Percentiles rank a stretch among this genome's conserved stretches.
These are phyloP conservation scores for Mongoloraphidia duomilia DNA, from an alignment of 2,888 invertebrate species.

Conservation along the genomic window DNA sequence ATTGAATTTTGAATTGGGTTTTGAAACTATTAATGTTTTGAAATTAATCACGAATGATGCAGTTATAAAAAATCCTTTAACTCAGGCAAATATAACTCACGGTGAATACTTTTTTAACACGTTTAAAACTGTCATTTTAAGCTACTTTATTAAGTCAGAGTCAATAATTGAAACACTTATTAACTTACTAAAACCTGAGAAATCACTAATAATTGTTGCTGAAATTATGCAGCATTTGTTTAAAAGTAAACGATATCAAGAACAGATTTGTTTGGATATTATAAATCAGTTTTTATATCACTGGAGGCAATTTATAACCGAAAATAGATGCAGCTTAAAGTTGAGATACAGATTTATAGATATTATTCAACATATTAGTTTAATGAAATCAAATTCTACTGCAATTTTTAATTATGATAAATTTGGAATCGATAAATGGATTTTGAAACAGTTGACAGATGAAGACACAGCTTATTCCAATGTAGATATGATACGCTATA, in stretches of 20 bases:
- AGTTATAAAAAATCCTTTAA: slow-evolving; percentile 17
- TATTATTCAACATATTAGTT: too few species aligned
- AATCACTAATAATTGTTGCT: slow-evolving; percentile 18
- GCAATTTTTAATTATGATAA: slow-evolving; percentile 3
- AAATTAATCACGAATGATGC: slow-evolving; percentile 15
- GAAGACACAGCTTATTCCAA: slow-evolving; percentile 8
- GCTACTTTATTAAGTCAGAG: neutral
- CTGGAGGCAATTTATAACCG: too few species aligned
- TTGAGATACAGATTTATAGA: too few species aligned
- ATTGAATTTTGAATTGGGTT: slow-evolving; percentile 17
- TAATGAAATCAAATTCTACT: neutral
- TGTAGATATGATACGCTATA: slow-evolving; percentile 12
- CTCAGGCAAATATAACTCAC: slow-evolving; percentile 14
- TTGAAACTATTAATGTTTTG: slow-evolving; percentile 14
- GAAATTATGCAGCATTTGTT: slow-evolving; percentile 2
- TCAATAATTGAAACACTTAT: too few species aligned
- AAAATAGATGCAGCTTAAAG: too few species aligned
- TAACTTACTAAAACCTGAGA: slow-evolving; percentile 12
- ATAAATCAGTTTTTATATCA: too few species aligned
- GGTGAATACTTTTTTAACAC: slow-evolving; percentile 21
- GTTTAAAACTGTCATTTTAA: slow-evolving; percentile 20
- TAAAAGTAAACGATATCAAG: neutral
- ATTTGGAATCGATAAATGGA: slow-evolving; percentile 11
- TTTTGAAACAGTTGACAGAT: slow-evolving; percentile 10
- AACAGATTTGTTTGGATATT: too few species aligned